phyloP scores from a whole-genome alignment of 2,113 vertebrate species.

The Nyctereutes procyonoides region DNA sequence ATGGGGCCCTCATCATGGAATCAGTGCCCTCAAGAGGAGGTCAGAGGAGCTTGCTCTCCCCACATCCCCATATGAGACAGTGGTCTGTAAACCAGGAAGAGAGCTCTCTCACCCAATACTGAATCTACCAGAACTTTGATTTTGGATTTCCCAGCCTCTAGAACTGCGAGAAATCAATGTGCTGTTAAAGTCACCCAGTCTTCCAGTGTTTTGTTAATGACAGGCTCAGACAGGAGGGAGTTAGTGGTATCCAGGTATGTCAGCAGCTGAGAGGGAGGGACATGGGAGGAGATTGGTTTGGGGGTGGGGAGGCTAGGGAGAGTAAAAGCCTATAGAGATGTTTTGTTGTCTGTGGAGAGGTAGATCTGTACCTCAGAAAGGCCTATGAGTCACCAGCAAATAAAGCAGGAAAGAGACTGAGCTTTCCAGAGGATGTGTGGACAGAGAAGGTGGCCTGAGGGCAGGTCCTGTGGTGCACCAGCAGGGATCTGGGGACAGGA shows the following conservation, averaged over 20 bases:
- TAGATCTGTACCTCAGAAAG: not conserved
- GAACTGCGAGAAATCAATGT: not conserved
- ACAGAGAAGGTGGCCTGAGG: not conserved
- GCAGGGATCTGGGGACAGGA: not conserved
- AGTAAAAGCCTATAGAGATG: not conserved
- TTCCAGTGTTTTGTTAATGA: not conserved
- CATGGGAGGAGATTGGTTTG: not conserved
- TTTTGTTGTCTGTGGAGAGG: not conserved
- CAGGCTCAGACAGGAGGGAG: not conserved
- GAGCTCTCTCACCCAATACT: not conserved
- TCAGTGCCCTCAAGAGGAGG: not conserved
- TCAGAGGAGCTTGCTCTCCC: not conserved
- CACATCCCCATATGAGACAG: not conserved
- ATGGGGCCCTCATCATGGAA: not conserved
- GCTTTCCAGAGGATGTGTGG: not conserved
- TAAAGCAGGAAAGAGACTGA: not conserved
- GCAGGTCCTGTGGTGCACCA: not conserved
- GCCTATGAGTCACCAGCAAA: not conserved
- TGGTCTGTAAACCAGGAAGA: not conserved
- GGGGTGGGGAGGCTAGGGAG: not conserved
- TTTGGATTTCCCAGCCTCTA: not conserved
- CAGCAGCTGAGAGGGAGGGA: not conserved
- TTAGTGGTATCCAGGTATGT: not conserved
- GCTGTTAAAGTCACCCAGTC: not conserved
- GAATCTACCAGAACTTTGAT: not conserved